Base-by-base conservation (phyloP, 2,797 vertebrate genomes). In the Tarsius wallacei region DNA sequence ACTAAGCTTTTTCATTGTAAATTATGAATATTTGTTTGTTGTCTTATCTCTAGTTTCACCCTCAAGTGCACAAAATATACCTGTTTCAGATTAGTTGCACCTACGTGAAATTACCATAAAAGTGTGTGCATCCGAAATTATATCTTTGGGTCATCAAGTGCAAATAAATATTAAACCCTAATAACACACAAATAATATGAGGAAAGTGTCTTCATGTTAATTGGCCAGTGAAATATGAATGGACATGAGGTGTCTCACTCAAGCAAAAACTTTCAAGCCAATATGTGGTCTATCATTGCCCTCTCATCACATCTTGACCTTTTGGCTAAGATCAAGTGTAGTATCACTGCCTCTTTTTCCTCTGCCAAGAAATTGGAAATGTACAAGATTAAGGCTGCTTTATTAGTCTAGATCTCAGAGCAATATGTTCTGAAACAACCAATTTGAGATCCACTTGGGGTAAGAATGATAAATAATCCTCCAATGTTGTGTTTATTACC, bases 121-220 rank as follows among this genome's bases (percentile, higher is more conserved):
- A 77, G 17, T 53, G 0, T 28, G 2, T 87, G 90, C 31, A 22
- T 42, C 42, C 22, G 74, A 73, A 97, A 47, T 61, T 94, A 55
- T 36, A 82, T 78, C 24, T 87, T 71, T 33, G 68, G 55, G 36
- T 7, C n/a, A 88, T 66, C 28, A 83, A 47, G 33, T 93, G 3
- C 10, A 90, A 94, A 55, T 85, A 90, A 95, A 90, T 85, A 90
- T 81, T 55, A 88, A 95, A 85, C 26, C 53, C 19, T 85, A 66
- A 84, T 22, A 87, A 95, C 87, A 59, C 10, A 81, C n/a, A 51
- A 82, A 88, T 49, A 19, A 93, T 51, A 94, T 61, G 81, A 82
- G 94, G 19, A 87, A 87, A 76, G 10, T 17, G 2, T 74, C 76
- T 92, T 94, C 24, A 92, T 90, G 90, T 77, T 61, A 89, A 87